Percentiles rank a stretch among this genome's conserved stretches.
Evolutionary conservation across 2,797 vertebrate species (phyloP).

Genomic region (Adrianichthys oophorus): DNA sequence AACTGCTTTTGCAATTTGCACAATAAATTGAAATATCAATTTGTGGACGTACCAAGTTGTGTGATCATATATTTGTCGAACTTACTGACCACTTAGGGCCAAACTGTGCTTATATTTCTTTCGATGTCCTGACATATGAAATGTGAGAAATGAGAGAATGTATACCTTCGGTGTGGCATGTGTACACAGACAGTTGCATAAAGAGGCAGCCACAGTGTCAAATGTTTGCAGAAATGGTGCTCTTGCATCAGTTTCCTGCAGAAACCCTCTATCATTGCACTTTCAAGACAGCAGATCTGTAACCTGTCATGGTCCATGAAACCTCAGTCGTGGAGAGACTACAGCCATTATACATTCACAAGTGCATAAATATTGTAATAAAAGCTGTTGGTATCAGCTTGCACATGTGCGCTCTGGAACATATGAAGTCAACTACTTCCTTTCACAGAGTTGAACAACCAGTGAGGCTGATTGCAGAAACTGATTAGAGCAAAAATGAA

Average conservation of each 20-base stretch:
- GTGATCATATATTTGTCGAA: too few species aligned
- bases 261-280: slow-evolving; percentile 14
- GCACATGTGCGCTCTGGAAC: neutral
- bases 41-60: too few species aligned
- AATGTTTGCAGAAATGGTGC: slow-evolving; percentile 23
- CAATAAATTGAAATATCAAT: too few species aligned
- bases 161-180: too few species aligned
- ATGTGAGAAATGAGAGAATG: too few species aligned
- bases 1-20: too few species aligned
- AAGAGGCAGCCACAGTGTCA: neutral
- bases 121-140: too few species aligned
- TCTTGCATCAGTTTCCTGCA: slow-evolving; percentile 70
- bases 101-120: too few species aligned
- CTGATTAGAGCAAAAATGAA: slow-evolving; percentile 11
- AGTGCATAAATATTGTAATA: neutral
- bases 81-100: too few species aligned
- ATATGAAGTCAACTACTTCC: slow-evolving; percentile 38
- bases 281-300: neutral
- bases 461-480: slow-evolving; percentile 6
- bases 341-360: neutral
- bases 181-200: neutral
- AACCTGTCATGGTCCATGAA: neutral
- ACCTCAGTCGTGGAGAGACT: neutral
- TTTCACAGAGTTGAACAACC: slow-evolving; percentile 14
- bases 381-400: neutral